Percentiles rank a stretch among this genome's conserved stretches.
These are phyloP conservation scores for Austrofundulus limnaeus DNA, from an alignment of 2,113 vertebrate species.

Conservation along the genomic window DNA sequence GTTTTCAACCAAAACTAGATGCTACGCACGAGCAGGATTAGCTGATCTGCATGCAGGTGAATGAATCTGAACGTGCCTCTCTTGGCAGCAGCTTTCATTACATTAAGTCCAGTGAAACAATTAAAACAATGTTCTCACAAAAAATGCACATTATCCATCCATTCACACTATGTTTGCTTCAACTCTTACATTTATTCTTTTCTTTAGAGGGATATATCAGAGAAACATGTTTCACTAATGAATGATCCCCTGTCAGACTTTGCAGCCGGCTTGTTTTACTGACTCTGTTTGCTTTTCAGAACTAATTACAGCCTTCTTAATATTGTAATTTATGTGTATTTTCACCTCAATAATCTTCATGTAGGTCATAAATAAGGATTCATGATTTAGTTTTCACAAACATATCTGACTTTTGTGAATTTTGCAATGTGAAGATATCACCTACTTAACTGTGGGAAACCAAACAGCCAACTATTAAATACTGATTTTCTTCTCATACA, in stretches of 20 bases:
- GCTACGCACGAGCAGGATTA: too few species aligned
- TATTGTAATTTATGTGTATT: constrained; percentile 2
- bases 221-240: constrained; percentile 27
- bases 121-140: constrained; percentile 50
- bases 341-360: background rate
- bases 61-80: too few species aligned
- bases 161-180: constrained; percentile 34
- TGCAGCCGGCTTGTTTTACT: constrained; percentile 15
- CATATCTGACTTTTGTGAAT: background rate
- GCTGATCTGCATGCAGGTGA: too few species aligned
- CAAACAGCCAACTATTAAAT: background rate
- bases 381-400: background rate
- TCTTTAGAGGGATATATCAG: constrained; percentile 25
- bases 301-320: constrained; percentile 10
- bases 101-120: constrained; percentile 46
- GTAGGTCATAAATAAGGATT: background rate
- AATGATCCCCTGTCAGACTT: constrained; percentile 12
- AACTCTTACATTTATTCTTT: constrained; percentile 7
- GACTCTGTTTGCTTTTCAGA: constrained; percentile 4
- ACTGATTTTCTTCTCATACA: background rate
- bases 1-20: too few species aligned
- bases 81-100: constrained; percentile 32
- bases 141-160: constrained; percentile 51
- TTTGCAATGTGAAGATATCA: constrained; percentile 1
- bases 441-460: background rate